A percentile compares a stretch with the other conserved stretches of the same genome.
These are phyloP conservation scores for Molossus alvarezi DNA, from an alignment of 2,797 vertebrate species.

Conservation along the genomic window DNA sequence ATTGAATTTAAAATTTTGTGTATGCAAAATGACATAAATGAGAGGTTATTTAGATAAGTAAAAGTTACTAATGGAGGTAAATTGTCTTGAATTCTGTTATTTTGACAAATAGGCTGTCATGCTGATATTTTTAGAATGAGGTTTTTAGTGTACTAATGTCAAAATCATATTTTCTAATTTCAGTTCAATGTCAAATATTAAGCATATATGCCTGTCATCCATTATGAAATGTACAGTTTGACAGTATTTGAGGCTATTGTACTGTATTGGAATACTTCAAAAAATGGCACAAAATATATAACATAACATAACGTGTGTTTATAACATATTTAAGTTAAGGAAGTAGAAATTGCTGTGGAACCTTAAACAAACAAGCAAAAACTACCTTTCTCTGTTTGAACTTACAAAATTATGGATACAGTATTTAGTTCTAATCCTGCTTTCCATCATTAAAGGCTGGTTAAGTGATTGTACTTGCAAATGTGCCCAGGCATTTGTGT, in stretches of 20 bases:
- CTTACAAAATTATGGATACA: background rate
- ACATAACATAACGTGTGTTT: background rate
- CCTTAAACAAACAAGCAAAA: constrained; percentile 32
- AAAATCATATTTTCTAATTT: constrained; percentile 82
- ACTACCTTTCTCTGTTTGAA: constrained; percentile 42
- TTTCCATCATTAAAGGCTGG: constrained; percentile 19
- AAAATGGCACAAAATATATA: constrained; percentile 45
- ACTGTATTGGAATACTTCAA: constrained; percentile 23
- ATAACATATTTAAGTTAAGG: constrained; percentile 58
- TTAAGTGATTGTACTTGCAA: constrained; percentile 58
- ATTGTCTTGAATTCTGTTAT: constrained; percentile 80
- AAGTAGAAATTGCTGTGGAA: constrained; percentile 48
- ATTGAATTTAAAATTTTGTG: constrained; percentile 59
- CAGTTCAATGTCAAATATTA: constrained; percentile 72
- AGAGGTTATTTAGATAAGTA: constrained; percentile 73
- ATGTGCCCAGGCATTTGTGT: constrained; percentile 31
- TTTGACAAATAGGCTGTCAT: constrained; percentile 81
- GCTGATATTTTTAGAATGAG: constrained; percentile 77
- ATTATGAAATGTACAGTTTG: constrained; percentile 71
- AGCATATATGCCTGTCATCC: constrained; percentile 67
- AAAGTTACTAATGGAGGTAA: constrained; percentile 72
- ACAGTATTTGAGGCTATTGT: constrained; percentile 55
- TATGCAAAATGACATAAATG: constrained; percentile 66
- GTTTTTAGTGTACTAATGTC: constrained; percentile 75
- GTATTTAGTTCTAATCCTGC: constrained; percentile 45